Percentiles rank a stretch among this genome's conserved stretches.
phyloP scores from a whole-genome alignment of 2,113 vertebrate genomes.

The Macquaria ambigua region DNA sequence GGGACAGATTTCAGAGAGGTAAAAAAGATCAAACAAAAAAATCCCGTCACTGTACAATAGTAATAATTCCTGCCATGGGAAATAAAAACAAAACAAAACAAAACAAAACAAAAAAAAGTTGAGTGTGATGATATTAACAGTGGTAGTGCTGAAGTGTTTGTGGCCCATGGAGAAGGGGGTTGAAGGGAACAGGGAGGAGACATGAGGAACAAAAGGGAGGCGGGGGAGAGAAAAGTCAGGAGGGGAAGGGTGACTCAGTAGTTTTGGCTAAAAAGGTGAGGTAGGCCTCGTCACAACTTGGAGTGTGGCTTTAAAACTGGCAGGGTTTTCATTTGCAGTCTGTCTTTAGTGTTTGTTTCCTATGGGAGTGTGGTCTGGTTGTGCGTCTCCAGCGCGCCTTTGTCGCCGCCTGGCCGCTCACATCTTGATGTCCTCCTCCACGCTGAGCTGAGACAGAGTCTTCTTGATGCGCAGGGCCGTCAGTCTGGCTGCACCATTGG shows the following conservation, averaged over 20 bases:
- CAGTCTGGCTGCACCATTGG: conserved; percentile 94
- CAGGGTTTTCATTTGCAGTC: conserved; percentile 81
- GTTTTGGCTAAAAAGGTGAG: conserved; percentile 88
- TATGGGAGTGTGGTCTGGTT: conserved; percentile 60
- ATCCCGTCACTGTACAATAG: conserved; percentile 71
- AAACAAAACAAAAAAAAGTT: conserved; percentile 5
- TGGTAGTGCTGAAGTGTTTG: conserved; percentile 67
- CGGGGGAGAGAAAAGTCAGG: conserved; percentile 16
- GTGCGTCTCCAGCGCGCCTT: conserved; percentile 57
- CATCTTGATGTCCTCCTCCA: conserved; percentile 98
- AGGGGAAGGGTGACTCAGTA: conserved; percentile 77
- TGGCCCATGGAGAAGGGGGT: conserved; percentile 57
- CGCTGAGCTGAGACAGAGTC: conserved; percentile 96
- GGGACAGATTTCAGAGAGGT: conserved; percentile 47
- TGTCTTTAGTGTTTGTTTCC: conserved; percentile 74
- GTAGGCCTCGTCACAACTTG: conserved; percentile 86
- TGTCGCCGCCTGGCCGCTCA: conserved; percentile 61
- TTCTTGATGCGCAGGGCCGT: conserved; percentile 99
- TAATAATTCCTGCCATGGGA: conserved; percentile 75
- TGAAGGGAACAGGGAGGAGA: conserved; percentile 17
- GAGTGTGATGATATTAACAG: conserved; percentile 71
- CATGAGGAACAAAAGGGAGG: conserved; percentile 10
- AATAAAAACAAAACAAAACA: conserved; percentile 24
- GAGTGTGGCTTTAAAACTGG: conserved; percentile 86
- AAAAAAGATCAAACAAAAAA: conserved; percentile 15